phyloP scores from a whole-genome alignment of 92 coral and sea anemone genomes.

The Phymanthus crucifer region DNA sequence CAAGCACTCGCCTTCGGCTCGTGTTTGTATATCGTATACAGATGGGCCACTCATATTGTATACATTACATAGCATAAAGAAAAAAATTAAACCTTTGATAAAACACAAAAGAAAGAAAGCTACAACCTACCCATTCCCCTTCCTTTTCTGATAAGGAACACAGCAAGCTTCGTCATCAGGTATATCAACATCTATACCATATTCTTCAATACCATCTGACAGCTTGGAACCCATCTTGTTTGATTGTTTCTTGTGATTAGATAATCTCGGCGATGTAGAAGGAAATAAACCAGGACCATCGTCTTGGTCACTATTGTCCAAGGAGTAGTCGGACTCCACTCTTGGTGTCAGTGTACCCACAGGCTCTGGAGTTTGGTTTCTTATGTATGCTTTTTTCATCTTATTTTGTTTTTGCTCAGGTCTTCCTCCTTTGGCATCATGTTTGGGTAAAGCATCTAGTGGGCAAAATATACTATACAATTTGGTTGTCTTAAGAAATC shows the following conservation, averaged over 20 bases:
- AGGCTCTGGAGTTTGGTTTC: constrained; percentile 28
- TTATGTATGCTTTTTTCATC: constrained; percentile 58
- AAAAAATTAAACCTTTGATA: too few relatives aligned
- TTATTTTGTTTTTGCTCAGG: constrained; percentile 39
- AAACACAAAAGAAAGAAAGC: too few relatives aligned
- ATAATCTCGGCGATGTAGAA: background rate
- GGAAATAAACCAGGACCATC: constrained; percentile 35
- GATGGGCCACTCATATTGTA: too few relatives aligned
- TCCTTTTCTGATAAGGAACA: constrained; percentile 47
- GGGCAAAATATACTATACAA: background rate
- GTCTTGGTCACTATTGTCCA: constrained; percentile 61
- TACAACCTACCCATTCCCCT: constrained; percentile 47
- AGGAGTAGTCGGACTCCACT: constrained; percentile 37
- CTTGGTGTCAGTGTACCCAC: constrained; percentile 11
- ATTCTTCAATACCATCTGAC: constrained; percentile 13
- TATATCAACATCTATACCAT: constrained; percentile 3
- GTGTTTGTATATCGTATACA: too few relatives aligned
- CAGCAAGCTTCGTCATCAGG: constrained; percentile 42
- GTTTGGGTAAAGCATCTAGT: constrained; percentile 51
- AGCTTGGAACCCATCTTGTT: background rate
- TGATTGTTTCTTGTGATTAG: background rate
- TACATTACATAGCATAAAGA: too few relatives aligned
- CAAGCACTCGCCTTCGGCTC: too few relatives aligned
- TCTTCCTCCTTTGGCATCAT: constrained; percentile 36
- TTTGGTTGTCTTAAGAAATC: background rate